Conservation (phyloP, 2,888 invertebrate genomes). For the Microplitis deprimator region DNA sequence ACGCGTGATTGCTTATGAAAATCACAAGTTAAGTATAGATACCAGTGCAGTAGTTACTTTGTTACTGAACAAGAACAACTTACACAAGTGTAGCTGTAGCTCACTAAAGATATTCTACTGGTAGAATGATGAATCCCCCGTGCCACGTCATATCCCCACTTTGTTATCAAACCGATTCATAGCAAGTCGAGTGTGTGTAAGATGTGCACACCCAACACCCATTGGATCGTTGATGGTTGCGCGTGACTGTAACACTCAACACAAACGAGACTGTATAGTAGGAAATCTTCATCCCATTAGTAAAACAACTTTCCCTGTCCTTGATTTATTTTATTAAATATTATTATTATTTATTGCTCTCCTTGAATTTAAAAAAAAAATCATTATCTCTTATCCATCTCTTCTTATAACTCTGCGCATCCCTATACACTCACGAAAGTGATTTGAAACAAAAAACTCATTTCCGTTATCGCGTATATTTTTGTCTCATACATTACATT, state of each 20-base stretch:
- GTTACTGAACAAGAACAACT: not conserved
- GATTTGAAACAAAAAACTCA: too few species aligned
- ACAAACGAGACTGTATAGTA: not conserved
- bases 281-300: not conserved
- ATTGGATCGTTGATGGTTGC: constrained; percentile 1
- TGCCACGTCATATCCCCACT: constrained; percentile 54
- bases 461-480: too few species aligned
- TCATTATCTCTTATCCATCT: too few species aligned
- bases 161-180: not conserved
- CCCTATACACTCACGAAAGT: too few species aligned
- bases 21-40: too few species aligned
- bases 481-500: too few species aligned
- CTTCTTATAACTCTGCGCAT: too few species aligned
- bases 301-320: constrained; percentile 11
- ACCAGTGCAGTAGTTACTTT: too few species aligned
- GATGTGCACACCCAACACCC: constrained; percentile 27
- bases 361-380: too few species aligned
- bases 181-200: constrained; percentile 2
- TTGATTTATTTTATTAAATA: constrained; percentile 8
- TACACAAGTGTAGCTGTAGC: constrained; percentile 20
- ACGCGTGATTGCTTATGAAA: too few species aligned
- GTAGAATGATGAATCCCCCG: constrained; percentile 32
- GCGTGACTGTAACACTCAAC: not conserved
- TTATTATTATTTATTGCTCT: not conserved
- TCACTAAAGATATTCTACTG: not conserved